These are phyloP conservation scores for Heliothis subflexa DNA, from an alignment of 1,140 invertebrate genomes.

Conservation along the genomic window DNA sequence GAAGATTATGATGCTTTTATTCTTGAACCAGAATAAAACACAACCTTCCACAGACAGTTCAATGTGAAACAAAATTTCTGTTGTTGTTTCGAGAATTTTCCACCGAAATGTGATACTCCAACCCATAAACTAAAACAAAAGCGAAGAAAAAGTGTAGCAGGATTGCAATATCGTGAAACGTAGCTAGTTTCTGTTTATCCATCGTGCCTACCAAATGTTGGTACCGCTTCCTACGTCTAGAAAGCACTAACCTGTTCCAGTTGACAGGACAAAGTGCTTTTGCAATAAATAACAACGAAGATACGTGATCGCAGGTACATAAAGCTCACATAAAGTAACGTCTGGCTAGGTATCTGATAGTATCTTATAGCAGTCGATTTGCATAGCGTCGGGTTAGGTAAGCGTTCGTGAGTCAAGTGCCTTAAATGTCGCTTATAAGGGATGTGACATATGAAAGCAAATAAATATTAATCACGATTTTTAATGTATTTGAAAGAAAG, in stretches of 20 bases:
- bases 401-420: slow-evolving; percentile 21
- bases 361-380: neutral
- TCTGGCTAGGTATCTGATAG: slow-evolving; percentile 40
- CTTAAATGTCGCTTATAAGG: neutral
- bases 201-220: slow-evolving; percentile 25
- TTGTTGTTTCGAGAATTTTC: neutral
- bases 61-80: too few species aligned
- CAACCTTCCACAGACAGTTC: too few species aligned
- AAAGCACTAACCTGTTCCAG: slow-evolving; percentile 39
- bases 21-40: too few species aligned
- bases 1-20: too few species aligned
- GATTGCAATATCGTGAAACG: slow-evolving; percentile 7
- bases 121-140: slow-evolving; percentile 8
- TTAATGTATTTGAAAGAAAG: too few species aligned
- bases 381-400: slow-evolving; percentile 38
- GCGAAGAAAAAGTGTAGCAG: slow-evolving; percentile 7
- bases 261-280: slow-evolving; percentile 1
- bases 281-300: slow-evolving; percentile 28
- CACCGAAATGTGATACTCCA: neutral
- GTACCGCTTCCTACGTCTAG: slow-evolving; percentile 9
- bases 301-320: slow-evolving; percentile 35
- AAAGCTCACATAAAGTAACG: neutral
- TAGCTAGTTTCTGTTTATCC: neutral
- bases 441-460: neutral
- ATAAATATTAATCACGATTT: too few species aligned